Conservation (phyloP, 2,888 invertebrate species). For the Litoditis marina region DNA sequence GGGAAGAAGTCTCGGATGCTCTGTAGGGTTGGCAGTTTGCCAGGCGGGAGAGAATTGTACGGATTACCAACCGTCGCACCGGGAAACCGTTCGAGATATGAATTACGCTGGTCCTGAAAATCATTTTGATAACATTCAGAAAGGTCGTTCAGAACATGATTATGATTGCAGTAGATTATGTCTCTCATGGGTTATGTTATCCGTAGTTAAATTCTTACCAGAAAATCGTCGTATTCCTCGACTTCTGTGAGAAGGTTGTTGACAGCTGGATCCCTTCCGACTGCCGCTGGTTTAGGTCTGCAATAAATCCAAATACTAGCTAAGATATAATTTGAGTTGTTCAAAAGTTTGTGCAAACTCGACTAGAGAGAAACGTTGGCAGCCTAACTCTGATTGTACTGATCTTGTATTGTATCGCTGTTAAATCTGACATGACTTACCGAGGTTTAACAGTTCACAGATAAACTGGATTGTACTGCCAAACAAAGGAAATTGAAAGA, state of each 20-base stretch:
- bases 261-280: conserved; percentile 27
- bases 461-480: too few species aligned
- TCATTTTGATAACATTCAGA: not conserved
- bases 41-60: conserved; percentile 32
- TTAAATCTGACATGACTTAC: too few species aligned
- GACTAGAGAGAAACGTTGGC: too few species aligned
- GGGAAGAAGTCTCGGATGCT: too few species aligned
- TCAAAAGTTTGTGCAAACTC: too few species aligned
- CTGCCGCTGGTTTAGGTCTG: conserved; percentile 30
- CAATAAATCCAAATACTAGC: not conserved
- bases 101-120: conserved; percentile 35
- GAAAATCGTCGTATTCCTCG: conserved; percentile 43
- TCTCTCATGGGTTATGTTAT: too few species aligned
- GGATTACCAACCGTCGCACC: conserved; percentile 32
- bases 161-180: too few species aligned
- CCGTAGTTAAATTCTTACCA: conserved; percentile 27
- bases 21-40: conserved; percentile 35
- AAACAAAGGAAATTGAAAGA: too few species aligned
- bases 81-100: conserved; percentile 29
- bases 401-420: too few species aligned
- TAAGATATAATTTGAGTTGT: not conserved
- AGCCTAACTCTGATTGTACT: too few species aligned
- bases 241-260: conserved; percentile 36
- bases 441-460: too few species aligned
- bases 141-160: too few species aligned